A percentile compares a stretch with the other conserved stretches of the same genome.
These are phyloP conservation scores for Mythimna pallens DNA, from an alignment of 2,888 invertebrate genomes.

Conservation along the genomic window DNA sequence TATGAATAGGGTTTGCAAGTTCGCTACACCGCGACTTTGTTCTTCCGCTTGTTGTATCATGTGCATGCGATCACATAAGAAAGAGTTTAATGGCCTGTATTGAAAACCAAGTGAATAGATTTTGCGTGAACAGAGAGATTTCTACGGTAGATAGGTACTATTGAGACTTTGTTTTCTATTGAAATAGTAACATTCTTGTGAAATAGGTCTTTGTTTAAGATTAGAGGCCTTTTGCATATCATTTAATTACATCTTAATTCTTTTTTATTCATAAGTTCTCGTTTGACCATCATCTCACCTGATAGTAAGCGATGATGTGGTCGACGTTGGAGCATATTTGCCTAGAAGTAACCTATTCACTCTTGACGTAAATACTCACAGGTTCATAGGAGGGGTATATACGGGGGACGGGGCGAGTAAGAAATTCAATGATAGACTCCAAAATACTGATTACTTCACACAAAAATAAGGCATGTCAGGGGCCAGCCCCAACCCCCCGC, in stretches of 20 bases:
- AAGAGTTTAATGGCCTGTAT: constrained; percentile 74
- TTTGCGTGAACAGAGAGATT: constrained; percentile 46
- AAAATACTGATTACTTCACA: too few relatives aligned
- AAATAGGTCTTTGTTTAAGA: constrained; percentile 14
- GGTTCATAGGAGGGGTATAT: too few relatives aligned
- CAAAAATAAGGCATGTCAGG: too few relatives aligned
- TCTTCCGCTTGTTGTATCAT: constrained; percentile 81
- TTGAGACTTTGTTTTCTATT: constrained; percentile 19
- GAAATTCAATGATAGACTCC: too few relatives aligned
- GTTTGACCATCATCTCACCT: too few relatives aligned
- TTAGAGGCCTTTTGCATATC: background rate
- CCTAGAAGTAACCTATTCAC: too few relatives aligned
- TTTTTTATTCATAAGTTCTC: background rate
- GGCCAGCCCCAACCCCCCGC: too few relatives aligned
- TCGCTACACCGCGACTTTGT: constrained; percentile 70
- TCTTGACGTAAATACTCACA: too few relatives aligned
- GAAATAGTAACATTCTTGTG: constrained; percentile 7
- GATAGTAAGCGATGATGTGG: too few relatives aligned
- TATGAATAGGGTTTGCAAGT: constrained; percentile 80
- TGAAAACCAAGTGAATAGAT: constrained; percentile 60
- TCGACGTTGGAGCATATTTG: too few relatives aligned
- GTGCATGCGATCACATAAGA: constrained; percentile 73
- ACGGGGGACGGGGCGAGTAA: too few relatives aligned
- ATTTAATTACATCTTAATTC: too few relatives aligned
- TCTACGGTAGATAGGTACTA: constrained; percentile 27